phyloP scores from a whole-genome alignment of 2,888 invertebrate species.

The Epinotia ramella region DNA sequence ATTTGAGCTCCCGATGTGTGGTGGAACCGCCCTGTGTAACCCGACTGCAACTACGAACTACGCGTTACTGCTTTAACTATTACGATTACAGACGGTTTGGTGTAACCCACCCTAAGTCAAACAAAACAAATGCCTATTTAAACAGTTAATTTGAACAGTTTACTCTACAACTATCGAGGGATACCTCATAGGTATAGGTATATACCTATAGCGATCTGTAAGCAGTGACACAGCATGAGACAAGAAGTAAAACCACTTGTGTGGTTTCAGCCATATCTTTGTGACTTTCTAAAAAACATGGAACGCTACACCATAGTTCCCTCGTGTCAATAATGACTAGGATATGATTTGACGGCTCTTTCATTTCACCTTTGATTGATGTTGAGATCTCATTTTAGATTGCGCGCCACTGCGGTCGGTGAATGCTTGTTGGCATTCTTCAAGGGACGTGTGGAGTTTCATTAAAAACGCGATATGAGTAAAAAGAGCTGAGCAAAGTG shows the following conservation, averaged over 20 bases:
- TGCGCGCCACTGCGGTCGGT: conserved; percentile 37
- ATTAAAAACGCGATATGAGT: conserved; percentile 16
- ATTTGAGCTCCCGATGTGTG: too few species aligned
- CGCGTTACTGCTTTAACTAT: too few species aligned
- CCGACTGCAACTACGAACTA: too few species aligned
- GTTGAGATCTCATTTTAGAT: conserved; percentile 60
- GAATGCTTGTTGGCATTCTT: background rate
- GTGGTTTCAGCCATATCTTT: background rate
- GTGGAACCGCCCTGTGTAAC: too few species aligned
- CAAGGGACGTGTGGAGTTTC: conserved; percentile 1
- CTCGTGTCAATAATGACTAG: conserved; percentile 29
- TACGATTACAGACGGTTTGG: too few species aligned
- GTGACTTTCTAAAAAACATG: background rate
- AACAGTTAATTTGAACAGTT: too few species aligned
- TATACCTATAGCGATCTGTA: too few species aligned
- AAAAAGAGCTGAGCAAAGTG: background rate
- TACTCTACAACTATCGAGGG: too few species aligned
- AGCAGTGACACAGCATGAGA: too few species aligned
- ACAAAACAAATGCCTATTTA: too few species aligned
- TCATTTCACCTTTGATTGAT: conserved; percentile 54
- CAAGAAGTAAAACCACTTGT: background rate
- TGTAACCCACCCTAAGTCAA: too few species aligned
- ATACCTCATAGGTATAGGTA: too few species aligned
- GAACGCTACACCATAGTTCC: background rate
- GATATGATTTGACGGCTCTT: conserved; percentile 53